phyloP scores from a whole-genome alignment of 2,797 vertebrate species.

The Rhynchonycteris naso region DNA sequence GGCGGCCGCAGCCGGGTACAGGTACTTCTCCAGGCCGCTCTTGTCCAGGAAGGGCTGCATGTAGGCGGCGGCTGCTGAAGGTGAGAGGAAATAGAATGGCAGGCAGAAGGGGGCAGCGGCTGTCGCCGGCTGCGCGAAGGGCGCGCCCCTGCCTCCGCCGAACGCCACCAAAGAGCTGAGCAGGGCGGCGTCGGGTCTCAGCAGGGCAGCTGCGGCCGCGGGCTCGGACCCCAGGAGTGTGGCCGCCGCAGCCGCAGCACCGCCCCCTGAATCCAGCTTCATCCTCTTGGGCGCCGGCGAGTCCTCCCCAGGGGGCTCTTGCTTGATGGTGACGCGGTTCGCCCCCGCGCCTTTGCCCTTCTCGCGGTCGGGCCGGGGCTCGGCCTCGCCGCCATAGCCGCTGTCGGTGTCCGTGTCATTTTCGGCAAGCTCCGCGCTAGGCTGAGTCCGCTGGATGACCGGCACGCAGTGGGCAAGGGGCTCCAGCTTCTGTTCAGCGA shows the following conservation, averaged over 20 bases:
- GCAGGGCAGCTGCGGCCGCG: slow-evolving; percentile 64
- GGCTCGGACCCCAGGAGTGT: slow-evolving; percentile 74
- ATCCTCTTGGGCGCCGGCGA: slow-evolving; percentile 89
- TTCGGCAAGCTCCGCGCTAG: slow-evolving; percentile 88
- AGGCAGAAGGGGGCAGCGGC: slow-evolving; percentile 92
- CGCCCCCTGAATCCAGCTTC: slow-evolving; percentile 86
- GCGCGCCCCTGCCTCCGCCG: slow-evolving; percentile 85
- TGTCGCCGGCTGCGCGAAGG: slow-evolving; percentile 88
- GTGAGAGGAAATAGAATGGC: slow-evolving; percentile 96
- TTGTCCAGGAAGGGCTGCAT: slow-evolving; percentile 96
- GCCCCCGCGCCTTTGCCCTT: slow-evolving; percentile 73
- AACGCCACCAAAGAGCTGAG: slow-evolving; percentile 95
- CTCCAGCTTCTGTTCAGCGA: slow-evolving; percentile 87
- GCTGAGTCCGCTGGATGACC: slow-evolving; percentile 96
- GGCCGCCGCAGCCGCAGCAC: slow-evolving; percentile 64
- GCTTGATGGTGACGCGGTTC: slow-evolving; percentile 90
- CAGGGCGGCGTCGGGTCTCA: slow-evolving; percentile 90
- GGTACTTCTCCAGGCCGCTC: slow-evolving; percentile 92
- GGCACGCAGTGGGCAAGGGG: slow-evolving; percentile 94
- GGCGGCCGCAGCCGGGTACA: slow-evolving; percentile 89
- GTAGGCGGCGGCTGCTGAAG: slow-evolving; percentile 93
- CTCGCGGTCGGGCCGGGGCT: slow-evolving; percentile 86
- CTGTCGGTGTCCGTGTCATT: slow-evolving; percentile 99
- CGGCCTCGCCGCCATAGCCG: slow-evolving; percentile 95
- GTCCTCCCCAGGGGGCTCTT: slow-evolving; percentile 92